phyloP scores from a whole-genome alignment of 2,888 invertebrate genomes.

The Iphiclides podalirius region DNA sequence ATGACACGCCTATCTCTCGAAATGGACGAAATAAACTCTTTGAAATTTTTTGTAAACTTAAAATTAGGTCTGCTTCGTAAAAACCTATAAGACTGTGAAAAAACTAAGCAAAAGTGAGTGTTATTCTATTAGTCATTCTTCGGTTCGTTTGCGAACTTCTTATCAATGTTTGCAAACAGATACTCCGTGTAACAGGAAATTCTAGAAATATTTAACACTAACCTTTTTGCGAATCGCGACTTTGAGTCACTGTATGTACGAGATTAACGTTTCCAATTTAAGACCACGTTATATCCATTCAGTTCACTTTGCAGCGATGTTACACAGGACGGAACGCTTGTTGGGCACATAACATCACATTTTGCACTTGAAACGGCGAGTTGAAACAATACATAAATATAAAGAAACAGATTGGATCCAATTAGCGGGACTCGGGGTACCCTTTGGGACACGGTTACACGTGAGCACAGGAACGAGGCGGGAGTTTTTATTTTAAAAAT shows the following conservation, averaged over 20 bases:
- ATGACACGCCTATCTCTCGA: too few species aligned
- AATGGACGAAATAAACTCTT: too few species aligned
- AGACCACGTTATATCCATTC: slow-evolving; percentile 66
- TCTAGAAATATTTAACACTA: slow-evolving; percentile 17
- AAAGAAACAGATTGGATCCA: slow-evolving; percentile 54
- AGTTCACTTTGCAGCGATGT: slow-evolving; percentile 70
- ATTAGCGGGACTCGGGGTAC: slow-evolving; percentile 42
- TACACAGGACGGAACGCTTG: slow-evolving; percentile 67
- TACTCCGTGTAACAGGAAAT: slow-evolving; percentile 12
- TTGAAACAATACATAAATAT: slow-evolving; percentile 45
- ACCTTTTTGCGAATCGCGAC: slow-evolving; percentile 23
- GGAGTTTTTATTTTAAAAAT: slow-evolving; percentile 49
- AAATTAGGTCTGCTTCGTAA: neutral
- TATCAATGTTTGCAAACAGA: slow-evolving; percentile 25
- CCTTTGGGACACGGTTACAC: slow-evolving; percentile 43
- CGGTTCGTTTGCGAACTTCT: slow-evolving; percentile 15
- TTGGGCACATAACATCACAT: slow-evolving; percentile 75
- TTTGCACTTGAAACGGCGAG: slow-evolving; percentile 63
- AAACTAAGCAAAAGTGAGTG: neutral
- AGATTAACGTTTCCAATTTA: slow-evolving; percentile 62
- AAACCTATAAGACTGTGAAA: neutral
- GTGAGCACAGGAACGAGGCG: slow-evolving; percentile 49
- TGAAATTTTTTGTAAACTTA: neutral
- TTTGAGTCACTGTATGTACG: slow-evolving; percentile 38
- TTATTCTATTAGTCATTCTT: neutral